Conservation (phyloP, 2,113 vertebrate genomes). For the Delphinus delphis region DNA sequence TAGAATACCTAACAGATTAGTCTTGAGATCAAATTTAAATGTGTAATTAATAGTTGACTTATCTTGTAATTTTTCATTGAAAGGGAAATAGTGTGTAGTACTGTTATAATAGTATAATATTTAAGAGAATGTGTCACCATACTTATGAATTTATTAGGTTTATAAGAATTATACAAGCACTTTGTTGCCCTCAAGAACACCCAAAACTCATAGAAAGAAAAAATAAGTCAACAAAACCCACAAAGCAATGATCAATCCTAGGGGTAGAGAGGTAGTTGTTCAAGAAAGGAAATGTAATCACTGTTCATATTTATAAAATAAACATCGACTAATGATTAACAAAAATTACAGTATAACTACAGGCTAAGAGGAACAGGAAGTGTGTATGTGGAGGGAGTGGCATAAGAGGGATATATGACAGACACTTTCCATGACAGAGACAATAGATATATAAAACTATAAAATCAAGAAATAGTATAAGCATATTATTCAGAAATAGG, state of each 20-base stretch:
- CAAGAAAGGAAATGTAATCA: not conserved
- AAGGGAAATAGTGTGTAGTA: not conserved
- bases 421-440: not conserved
- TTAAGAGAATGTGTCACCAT: constrained; percentile 11
- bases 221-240: not conserved
- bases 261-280: not conserved
- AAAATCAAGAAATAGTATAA: not conserved
- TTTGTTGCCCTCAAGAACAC: not conserved
- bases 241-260: not conserved
- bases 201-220: not conserved
- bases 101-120: not conserved
- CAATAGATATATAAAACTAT: not conserved
- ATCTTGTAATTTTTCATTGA: not conserved
- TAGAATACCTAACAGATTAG: constrained; percentile 3
- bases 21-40: constrained; percentile 46
- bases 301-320: constrained; percentile 18
- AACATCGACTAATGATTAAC: constrained; percentile 23
- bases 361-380: not conserved
- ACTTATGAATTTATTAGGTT: constrained; percentile 9
- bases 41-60: not conserved
- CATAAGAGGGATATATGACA: not conserved
- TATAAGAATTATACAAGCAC: constrained; percentile 29
- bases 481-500: not conserved
- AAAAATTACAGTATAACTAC: not conserved
- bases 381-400: not conserved